phyloP scores from a whole-genome alignment of 2,888 invertebrate species.

The Mythimna impura region DNA sequence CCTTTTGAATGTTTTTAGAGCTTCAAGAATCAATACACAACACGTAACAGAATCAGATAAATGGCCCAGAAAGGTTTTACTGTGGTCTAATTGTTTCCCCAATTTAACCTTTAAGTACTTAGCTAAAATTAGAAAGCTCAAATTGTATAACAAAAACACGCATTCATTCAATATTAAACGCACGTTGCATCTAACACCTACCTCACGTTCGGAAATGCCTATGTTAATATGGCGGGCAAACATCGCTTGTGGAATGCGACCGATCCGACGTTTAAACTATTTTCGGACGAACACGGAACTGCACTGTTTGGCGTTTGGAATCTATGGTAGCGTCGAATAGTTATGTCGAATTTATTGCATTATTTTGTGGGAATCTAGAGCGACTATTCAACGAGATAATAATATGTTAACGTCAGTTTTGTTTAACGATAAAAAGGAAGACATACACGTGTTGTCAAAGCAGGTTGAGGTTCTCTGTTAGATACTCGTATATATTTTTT shows the following conservation, averaged over 20 bases:
- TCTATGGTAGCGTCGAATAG: conserved; percentile 66
- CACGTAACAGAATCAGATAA: not conserved
- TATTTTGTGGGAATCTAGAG: conserved; percentile 51
- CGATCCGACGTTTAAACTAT: conserved; percentile 78
- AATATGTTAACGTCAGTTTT: conserved; percentile 49
- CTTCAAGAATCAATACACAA: not conserved
- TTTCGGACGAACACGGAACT: conserved; percentile 83
- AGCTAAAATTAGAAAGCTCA: conserved; percentile 44
- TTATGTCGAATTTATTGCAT: conserved; percentile 66
- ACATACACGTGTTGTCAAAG: conserved; percentile 23
- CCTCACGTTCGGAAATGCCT: conserved; percentile 67
- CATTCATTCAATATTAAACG: conserved; percentile 56
- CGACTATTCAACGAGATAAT: conserved; percentile 48
- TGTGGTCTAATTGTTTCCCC: conserved; percentile 23
- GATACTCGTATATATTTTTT: not conserved
- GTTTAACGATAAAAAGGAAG: conserved; percentile 43
- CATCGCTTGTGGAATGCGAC: conserved; percentile 77
- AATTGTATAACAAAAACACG: conserved; percentile 58
- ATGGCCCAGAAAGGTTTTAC: conserved; percentile 1
- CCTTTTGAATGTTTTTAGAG: not conserved
- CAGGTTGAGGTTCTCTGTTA: not conserved
- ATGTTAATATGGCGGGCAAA: conserved; percentile 75
- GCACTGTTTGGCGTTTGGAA: conserved; percentile 66
- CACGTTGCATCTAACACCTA: conserved; percentile 59
- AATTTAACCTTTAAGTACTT: conserved; percentile 26